phyloP scores from a whole-genome alignment of 1,140 invertebrate species.

The Drosophila mauritiana region DNA sequence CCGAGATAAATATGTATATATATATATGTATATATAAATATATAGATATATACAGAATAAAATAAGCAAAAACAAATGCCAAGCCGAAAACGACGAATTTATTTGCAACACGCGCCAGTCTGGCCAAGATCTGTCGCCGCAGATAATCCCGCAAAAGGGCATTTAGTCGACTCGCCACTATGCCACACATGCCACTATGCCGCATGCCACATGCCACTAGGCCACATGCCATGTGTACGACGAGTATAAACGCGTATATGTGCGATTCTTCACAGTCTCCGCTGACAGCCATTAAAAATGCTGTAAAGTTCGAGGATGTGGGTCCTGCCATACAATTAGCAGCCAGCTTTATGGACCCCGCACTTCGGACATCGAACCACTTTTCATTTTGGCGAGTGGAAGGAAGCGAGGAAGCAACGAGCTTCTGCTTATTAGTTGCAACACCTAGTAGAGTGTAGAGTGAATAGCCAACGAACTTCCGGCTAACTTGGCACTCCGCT shows the following conservation, averaged over 20 bases:
- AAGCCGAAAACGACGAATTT: slow-evolving; percentile 54
- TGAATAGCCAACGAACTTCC: background rate
- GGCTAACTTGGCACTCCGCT: background rate
- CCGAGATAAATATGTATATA: slow-evolving; percentile 2
- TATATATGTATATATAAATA: no score
- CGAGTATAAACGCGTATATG: no score
- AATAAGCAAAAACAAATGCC: slow-evolving; percentile 18
- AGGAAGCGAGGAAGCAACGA: no score
- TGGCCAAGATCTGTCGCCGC: slow-evolving; percentile 42
- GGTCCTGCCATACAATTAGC: slow-evolving; percentile 33
- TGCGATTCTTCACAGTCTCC: slow-evolving; percentile 2
- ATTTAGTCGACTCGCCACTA: slow-evolving; percentile 31
- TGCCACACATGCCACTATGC: background rate
- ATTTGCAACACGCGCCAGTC: slow-evolving; percentile 75
- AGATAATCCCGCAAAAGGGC: slow-evolving; percentile 45
- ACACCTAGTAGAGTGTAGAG: no score
- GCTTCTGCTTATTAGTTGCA: background rate
- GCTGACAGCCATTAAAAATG: slow-evolving; percentile 39
- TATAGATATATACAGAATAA: background rate
- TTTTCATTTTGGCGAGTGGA: no score
- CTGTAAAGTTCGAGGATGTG: slow-evolving; percentile 25
- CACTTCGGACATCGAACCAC: background rate
- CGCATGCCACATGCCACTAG: no score
- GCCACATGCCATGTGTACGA: no score
- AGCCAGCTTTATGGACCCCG: slow-evolving; percentile 4